Evolutionary conservation across 2,113 vertebrate species (phyloP).

Genomic region (Mastomys coucha): DNA sequence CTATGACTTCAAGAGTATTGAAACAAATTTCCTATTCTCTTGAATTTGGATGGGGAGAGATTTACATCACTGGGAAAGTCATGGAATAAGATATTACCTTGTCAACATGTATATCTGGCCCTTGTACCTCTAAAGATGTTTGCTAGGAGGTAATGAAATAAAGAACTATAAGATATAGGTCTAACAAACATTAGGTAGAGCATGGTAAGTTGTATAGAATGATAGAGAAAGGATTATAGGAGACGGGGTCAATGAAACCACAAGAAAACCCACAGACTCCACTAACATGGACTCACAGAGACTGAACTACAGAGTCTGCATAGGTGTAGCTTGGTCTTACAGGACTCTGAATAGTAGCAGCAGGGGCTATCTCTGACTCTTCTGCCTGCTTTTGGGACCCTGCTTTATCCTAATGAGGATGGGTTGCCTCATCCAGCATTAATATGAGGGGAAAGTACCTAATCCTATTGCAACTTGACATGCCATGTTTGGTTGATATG

Average conservation of each 20-base stretch:
- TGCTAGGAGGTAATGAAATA: not conserved
- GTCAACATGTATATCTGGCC: constrained; percentile 8
- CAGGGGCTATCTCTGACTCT: not conserved
- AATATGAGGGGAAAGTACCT: not conserved
- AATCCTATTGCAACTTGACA: not conserved
- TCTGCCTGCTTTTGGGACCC: not conserved
- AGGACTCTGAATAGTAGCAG: not conserved
- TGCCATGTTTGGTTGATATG: not conserved
- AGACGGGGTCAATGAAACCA: not conserved
- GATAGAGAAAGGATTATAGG: not conserved
- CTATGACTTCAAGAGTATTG: not conserved
- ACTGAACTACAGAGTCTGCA: not conserved
- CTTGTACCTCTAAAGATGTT: constrained; percentile 25
- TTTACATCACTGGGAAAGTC: not conserved
- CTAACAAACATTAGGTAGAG: not conserved
- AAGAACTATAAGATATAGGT: not conserved
- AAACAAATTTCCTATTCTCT: not conserved
- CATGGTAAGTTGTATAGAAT: not conserved
- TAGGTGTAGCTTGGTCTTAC: not conserved
- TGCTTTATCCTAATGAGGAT: not conserved
- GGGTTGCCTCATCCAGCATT: not conserved
- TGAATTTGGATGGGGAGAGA: not conserved
- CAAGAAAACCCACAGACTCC: not conserved
- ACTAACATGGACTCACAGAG: not conserved
- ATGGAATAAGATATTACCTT: constrained; percentile 28